phyloP scores from a whole-genome alignment of 92 coral and sea anemone species.

The Virgularia gustaviana region DNA sequence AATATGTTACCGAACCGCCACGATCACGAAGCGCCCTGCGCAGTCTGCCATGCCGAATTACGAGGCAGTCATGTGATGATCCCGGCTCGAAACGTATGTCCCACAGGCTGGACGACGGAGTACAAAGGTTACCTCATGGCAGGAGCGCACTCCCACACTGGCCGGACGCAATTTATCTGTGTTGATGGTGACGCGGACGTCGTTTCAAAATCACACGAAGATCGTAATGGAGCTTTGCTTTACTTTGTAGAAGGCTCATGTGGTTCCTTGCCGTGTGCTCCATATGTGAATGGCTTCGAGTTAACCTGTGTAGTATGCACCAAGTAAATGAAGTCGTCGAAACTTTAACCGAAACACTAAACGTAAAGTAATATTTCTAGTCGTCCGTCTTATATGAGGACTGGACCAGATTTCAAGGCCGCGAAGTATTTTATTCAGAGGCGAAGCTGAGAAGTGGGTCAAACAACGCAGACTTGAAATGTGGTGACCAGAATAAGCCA shows the following conservation, averaged over 20 bases:
- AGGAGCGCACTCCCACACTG: constrained; percentile 40
- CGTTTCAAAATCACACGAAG: constrained; percentile 33
- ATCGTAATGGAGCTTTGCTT: constrained; percentile 55
- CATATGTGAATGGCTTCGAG: constrained; percentile 55
- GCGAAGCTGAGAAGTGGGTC: no score
- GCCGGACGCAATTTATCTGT: constrained; percentile 51
- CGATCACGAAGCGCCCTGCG: constrained; percentile 64
- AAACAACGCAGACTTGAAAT: no score
- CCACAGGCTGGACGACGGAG: constrained; percentile 69
- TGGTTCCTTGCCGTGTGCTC: constrained; percentile 62
- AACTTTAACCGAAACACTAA: constrained; percentile 18
- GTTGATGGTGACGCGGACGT: constrained; percentile 61
- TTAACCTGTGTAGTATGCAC: constrained; percentile 65
- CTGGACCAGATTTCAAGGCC: no score
- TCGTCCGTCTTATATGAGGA: no score
- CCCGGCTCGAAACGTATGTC: constrained; percentile 62
- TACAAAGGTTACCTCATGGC: constrained; percentile 74
- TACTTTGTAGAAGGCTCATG: constrained; percentile 53
- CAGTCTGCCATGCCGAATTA: constrained; percentile 61
- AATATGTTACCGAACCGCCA: constrained; percentile 37
- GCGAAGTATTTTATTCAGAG: no score
- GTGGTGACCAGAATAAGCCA: no score
- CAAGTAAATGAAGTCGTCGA: constrained; percentile 30
- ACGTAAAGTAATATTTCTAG: no score
- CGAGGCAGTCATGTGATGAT: constrained; percentile 64